These are phyloP conservation scores for Sphaerodactylus townsendi DNA, from an alignment of 2,113 vertebrate species.

Conservation along the genomic window DNA sequence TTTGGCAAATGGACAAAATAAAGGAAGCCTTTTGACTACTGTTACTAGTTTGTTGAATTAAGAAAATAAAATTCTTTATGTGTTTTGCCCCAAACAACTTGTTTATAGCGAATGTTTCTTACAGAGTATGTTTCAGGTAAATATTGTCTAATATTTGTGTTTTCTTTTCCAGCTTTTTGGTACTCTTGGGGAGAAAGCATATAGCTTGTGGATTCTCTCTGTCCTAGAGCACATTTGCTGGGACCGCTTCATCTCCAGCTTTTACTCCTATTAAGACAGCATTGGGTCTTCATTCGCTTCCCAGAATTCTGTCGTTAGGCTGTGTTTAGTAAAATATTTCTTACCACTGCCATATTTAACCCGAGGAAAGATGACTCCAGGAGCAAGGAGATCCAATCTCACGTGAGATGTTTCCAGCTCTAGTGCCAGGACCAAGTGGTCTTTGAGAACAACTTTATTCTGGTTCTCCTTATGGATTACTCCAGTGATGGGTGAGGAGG, in stretches of 20 bases:
- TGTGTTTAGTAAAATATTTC: constrained; percentile 74
- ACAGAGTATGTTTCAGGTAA: no score
- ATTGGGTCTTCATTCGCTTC: constrained; percentile 80
- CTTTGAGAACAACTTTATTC: not conserved
- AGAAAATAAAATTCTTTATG: no score
- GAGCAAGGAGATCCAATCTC: constrained; percentile 71
- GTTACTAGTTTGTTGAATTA: no score
- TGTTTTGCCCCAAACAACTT: no score
- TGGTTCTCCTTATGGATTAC: constrained; percentile 58
- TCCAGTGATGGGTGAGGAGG: constrained; percentile 67
- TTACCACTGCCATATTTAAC: constrained; percentile 87
- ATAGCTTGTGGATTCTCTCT: constrained; percentile 83
- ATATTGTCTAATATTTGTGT: no score
- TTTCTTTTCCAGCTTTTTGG: constrained; percentile 30
- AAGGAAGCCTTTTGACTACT: no score
- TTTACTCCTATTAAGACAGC: constrained; percentile 84
- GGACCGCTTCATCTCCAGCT: constrained; percentile 86
- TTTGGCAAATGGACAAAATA: no score
- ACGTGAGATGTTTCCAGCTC: constrained; percentile 72
- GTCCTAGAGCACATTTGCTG: constrained; percentile 79
- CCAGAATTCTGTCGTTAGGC: constrained; percentile 72
- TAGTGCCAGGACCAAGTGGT: constrained; percentile 50
- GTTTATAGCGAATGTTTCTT: no score
- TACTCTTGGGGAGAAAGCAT: constrained; percentile 83
- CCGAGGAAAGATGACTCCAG: constrained; percentile 81